These are phyloP conservation scores for Pedionomus torquatus DNA, from an alignment of 2,113 vertebrate species.

Conservation along the genomic window DNA sequence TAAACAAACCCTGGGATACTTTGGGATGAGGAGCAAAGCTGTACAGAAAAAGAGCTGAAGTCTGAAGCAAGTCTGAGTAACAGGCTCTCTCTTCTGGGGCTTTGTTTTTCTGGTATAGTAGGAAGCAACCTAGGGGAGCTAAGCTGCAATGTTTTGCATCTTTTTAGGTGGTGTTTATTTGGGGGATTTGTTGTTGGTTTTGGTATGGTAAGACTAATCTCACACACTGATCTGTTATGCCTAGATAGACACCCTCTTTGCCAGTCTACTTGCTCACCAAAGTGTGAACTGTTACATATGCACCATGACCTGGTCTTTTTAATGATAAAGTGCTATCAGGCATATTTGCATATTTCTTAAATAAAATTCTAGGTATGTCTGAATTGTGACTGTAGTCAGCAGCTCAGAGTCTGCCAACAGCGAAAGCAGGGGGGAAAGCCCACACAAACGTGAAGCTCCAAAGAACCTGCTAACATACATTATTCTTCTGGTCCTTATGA, in stretches of 20 bases:
- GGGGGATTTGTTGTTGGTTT: not conserved
- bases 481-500: not conserved
- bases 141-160: not conserved
- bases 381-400: not conserved
- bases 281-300: not conserved
- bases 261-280: not conserved
- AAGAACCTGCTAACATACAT: fast-evolving
- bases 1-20: not conserved
- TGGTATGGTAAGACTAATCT: not conserved
- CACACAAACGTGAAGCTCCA: not conserved
- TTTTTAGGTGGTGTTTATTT: not conserved
- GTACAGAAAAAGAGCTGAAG: not conserved
- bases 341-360: not conserved
- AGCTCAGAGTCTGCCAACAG: not conserved
- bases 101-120: not conserved
- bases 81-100: not conserved
- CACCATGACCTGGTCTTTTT: not conserved
- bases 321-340: not conserved
- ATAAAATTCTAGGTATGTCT: not conserved
- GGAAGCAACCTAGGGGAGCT: not conserved
- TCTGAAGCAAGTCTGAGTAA: not conserved
- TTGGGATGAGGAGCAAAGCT: not conserved
- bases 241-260: not conserved
- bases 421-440: not conserved
- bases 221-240: not conserved